Percentiles rank a stretch among this genome's conserved stretches.
Conservation (phyloP, 2,113 vertebrate genomes). For the Brachionichthys hirsutus region DNA sequence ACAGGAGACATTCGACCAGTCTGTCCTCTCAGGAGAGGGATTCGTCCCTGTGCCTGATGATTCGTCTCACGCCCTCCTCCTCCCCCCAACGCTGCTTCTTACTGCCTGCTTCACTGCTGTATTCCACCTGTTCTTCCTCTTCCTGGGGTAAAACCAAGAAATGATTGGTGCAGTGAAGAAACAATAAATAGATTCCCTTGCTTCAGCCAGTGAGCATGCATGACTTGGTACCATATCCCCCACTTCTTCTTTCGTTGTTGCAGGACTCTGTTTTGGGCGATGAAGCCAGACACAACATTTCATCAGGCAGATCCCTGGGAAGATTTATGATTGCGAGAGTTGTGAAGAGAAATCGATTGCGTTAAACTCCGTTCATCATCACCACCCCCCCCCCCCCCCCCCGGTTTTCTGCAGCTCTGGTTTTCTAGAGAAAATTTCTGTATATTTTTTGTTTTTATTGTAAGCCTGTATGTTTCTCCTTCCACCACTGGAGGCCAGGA, state of each 20-base stretch:
- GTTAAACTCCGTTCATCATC: too few relatives aligned
- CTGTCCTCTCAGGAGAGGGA: slow-evolving; percentile 67
- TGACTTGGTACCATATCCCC: not conserved
- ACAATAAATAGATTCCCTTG: not conserved
- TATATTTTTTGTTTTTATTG: not conserved
- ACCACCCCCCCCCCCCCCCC: too few relatives aligned
- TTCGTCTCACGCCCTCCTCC: not conserved
- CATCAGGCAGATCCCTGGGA: not conserved
- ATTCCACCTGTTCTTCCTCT: slow-evolving; percentile 67
- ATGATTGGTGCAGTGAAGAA: slow-evolving; percentile 14
- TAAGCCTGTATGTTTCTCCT: slow-evolving; percentile 7
- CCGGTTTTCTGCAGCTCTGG: too few relatives aligned
- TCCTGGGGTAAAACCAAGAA: slow-evolving; percentile 64
- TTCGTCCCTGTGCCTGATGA: slow-evolving; percentile 32
- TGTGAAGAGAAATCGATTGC: too few relatives aligned
- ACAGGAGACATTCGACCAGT: slow-evolving; percentile 73
- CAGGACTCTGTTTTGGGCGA: slow-evolving; percentile 60
- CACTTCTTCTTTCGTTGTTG: slow-evolving; percentile 10
- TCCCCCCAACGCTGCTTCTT: slow-evolving; percentile 43
- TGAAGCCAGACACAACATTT: slow-evolving; percentile 11
- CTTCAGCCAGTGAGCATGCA: too few relatives aligned
- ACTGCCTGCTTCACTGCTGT: slow-evolving; percentile 60
- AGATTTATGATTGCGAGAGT: too few relatives aligned
- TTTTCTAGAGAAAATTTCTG: slow-evolving; percentile 6
- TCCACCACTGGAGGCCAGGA: slow-evolving; percentile 62